phyloP scores from a whole-genome alignment of 1,140 invertebrate species.

The Temnothorax curvispinosus region DNA sequence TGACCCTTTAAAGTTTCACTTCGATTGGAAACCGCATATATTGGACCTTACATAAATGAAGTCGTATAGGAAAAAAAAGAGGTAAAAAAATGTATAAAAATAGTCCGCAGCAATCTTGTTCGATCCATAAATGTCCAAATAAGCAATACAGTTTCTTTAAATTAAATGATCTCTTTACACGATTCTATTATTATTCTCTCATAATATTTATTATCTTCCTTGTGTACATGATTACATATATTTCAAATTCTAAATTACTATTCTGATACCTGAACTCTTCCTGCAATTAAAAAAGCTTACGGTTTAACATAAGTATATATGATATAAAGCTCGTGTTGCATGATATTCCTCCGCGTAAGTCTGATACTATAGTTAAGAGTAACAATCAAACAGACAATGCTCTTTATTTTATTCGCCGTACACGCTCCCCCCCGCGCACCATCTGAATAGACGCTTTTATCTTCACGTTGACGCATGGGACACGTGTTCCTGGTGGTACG shows the following conservation, averaged over 20 bases:
- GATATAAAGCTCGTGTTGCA: background rate
- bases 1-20: background rate
- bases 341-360: background rate
- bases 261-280: background rate
- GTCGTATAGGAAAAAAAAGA: background rate
- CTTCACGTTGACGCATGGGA: background rate
- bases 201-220: background rate
- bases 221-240: too few species aligned
- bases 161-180: background rate
- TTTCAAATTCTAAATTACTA: background rate
- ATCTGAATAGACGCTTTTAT: conserved; percentile 21
- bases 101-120: background rate
- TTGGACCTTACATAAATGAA: background rate
- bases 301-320: background rate
- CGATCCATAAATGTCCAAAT: background rate
- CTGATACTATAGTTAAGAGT: background rate
- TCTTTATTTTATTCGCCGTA: conserved; percentile 7
- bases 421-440: background rate
- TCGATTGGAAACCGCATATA: background rate
- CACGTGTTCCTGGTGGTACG: conserved; percentile 18
- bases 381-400: conserved; percentile 27
- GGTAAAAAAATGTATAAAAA: background rate
- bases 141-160: background rate
- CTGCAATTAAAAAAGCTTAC: background rate
- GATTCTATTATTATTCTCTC: background rate